Conservation (phyloP, 2,797 vertebrate genomes). For the Lepus oiostolus region DNA sequence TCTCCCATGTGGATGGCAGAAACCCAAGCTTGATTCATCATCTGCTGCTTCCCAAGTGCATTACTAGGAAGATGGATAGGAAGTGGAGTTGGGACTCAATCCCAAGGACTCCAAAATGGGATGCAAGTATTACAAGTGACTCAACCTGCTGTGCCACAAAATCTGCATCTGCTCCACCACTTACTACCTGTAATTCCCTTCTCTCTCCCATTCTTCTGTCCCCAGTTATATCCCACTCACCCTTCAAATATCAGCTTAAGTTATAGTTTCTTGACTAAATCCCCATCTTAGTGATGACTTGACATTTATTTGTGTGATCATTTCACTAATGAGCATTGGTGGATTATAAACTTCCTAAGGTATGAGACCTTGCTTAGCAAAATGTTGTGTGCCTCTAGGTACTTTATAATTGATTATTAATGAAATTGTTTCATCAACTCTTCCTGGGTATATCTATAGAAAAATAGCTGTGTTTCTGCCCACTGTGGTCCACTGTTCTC, state of each 20-base stretch:
- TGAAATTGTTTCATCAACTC: background rate
- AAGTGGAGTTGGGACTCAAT: too few relatives aligned
- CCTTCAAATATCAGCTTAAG: background rate
- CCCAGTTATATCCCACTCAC: background rate
- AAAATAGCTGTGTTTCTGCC: background rate
- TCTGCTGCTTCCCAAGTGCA: too few relatives aligned
- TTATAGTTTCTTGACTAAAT: background rate
- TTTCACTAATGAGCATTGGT: background rate
- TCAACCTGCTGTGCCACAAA: too few relatives aligned
- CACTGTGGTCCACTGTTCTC: background rate
- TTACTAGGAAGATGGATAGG: too few relatives aligned
- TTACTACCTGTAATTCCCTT: background rate
- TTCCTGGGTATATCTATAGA: background rate
- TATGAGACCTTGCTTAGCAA: background rate
- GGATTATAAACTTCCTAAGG: background rate
- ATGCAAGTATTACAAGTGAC: too few relatives aligned
- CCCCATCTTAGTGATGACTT: background rate
- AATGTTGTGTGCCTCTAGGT: background rate
- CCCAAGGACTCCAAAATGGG: too few relatives aligned
- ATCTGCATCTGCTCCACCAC: fast-evolving
- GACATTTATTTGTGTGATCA: background rate
- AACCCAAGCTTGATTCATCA: too few relatives aligned
- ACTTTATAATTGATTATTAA: background rate
- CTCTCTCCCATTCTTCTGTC: too few relatives aligned
- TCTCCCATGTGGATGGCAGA: too few relatives aligned